Percentiles rank a stretch among this genome's conserved stretches.
Conservation (phyloP, 1,140 invertebrate species). For the Pogonomyrmex californicus region DNA sequence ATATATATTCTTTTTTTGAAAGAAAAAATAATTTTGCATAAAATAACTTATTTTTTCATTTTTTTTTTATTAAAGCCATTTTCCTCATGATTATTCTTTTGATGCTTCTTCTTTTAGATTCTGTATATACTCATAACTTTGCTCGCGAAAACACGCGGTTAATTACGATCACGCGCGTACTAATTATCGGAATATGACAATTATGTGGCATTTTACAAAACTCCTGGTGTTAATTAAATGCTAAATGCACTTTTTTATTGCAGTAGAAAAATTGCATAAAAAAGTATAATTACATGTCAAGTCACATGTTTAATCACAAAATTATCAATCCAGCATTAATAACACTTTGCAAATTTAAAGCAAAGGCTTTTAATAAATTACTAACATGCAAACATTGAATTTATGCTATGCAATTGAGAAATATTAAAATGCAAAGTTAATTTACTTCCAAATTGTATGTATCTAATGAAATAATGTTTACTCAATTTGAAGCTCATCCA, state of each 20-base stretch:
- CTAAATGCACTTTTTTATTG: slow-evolving; percentile 9
- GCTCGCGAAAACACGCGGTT: neutral
- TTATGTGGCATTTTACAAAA: neutral
- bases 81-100: neutral
- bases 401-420: neutral
- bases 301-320: neutral
- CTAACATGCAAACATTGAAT: neutral
- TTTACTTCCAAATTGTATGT: neutral
- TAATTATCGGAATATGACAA: slow-evolving; percentile 1
- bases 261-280: neutral
- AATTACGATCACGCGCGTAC: neutral
- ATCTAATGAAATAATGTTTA: neutral
- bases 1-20: neutral
- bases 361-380: neutral
- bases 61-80: neutral
- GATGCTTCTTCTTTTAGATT: neutral
- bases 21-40: neutral
- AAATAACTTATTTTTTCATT: neutral
- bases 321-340: too few relatives aligned
- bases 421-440: neutral
- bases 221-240: neutral
- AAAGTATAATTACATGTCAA: neutral
- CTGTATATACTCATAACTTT: neutral
- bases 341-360: neutral
- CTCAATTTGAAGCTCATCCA: neutral